phyloP scores from a whole-genome alignment of 2,888 invertebrate genomes.

The Tigriopus californicus region DNA sequence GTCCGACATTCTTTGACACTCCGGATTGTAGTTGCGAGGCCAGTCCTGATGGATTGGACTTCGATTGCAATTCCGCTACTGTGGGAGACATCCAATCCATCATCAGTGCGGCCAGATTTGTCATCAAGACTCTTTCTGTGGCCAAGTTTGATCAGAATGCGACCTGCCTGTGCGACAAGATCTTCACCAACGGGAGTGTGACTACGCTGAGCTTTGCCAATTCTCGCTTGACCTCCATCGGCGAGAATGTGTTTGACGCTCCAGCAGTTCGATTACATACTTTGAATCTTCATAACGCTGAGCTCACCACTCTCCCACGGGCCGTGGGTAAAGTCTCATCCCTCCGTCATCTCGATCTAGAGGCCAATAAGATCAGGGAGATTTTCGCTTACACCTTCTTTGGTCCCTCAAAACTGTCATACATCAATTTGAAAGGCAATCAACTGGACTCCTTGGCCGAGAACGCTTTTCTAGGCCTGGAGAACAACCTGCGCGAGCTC shows the following conservation, averaged over 20 bases:
- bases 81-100: background rate
- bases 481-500: constrained; percentile 17
- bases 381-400: constrained; percentile 5
- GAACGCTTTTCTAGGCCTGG: constrained; percentile 13
- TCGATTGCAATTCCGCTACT: background rate
- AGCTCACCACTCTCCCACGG: background rate
- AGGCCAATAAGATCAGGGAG: constrained; percentile 16
- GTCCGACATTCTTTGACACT: background rate
- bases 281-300: background rate
- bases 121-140: background rate
- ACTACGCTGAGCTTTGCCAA: background rate
- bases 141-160: background rate
- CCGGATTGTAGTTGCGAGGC: background rate
- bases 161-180: background rate
- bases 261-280: background rate
- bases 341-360: constrained; percentile 17
- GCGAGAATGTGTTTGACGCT: background rate
- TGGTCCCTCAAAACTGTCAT: constrained; percentile 6
- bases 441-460: constrained; percentile 16
- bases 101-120: background rate
- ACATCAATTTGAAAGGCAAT: background rate
- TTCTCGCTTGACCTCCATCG: background rate
- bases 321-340: constrained; percentile 2
- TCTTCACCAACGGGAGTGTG: background rate
- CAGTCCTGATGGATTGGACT: background rate